Evolutionary conservation across 2,888 invertebrate species (phyloP).

Genomic region (Drosophila austrosaltans): DNA sequence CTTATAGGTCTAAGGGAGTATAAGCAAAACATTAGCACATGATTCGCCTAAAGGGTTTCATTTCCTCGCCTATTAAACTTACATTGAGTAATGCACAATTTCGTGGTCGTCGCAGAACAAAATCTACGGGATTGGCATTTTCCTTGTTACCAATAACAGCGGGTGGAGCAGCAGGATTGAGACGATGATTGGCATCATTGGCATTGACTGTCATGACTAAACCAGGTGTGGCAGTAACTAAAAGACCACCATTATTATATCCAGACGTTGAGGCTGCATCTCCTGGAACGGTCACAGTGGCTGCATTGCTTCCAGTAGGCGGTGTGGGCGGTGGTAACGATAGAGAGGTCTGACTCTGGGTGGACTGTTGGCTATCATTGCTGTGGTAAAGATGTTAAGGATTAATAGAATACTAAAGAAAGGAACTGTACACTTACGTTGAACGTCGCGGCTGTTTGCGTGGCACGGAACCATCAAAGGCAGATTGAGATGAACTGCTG

Average conservation of each 20-base stretch:
- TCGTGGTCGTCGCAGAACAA: slow-evolving; percentile 82
- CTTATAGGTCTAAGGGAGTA: slow-evolving; percentile 85
- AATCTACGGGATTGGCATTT: slow-evolving; percentile 82
- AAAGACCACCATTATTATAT: slow-evolving; percentile 61
- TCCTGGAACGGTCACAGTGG: slow-evolving; percentile 9
- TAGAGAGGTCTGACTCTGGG: slow-evolving; percentile 80
- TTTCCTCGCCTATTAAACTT: slow-evolving; percentile 37
- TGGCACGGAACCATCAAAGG: slow-evolving; percentile 87
- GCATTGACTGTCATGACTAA: slow-evolving; percentile 28
- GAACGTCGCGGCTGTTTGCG: slow-evolving; percentile 96
- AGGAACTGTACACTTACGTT: slow-evolving; percentile 86
- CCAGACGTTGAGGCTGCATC: neutral
- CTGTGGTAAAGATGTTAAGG: slow-evolving; percentile 42
- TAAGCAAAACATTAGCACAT: neutral
- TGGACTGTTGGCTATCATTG: slow-evolving; percentile 81
- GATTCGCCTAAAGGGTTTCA: neutral
- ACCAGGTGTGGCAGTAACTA: slow-evolving; percentile 51
- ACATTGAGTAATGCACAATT: slow-evolving; percentile 82
- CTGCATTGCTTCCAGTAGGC: slow-evolving; percentile 36
- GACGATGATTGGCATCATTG: slow-evolving; percentile 64
- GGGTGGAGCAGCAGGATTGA: slow-evolving; percentile 40
- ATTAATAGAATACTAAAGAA: neutral
- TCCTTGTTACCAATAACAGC: slow-evolving; percentile 79
- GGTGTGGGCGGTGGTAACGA: slow-evolving; percentile 76
- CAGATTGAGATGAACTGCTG: slow-evolving; percentile 16